Evolutionary conservation across 2,113 vertebrate species (phyloP).

Genomic region (Emydura subglobosa): DNA sequence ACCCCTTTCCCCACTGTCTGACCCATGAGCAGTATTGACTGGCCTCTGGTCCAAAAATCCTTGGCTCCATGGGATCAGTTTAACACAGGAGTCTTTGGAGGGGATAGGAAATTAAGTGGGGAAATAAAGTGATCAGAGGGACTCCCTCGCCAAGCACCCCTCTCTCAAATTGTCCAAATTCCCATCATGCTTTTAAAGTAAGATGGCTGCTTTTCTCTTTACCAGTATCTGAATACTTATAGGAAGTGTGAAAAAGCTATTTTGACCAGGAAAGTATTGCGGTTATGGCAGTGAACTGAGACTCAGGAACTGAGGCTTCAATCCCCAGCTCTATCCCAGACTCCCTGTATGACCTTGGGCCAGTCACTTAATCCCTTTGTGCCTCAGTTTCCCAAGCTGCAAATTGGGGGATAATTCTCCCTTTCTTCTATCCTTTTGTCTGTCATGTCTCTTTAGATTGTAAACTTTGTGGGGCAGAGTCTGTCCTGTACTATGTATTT

Average conservation of each 20-base stretch:
- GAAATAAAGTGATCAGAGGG: not conserved
- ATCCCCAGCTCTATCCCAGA: not conserved
- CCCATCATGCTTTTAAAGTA: not conserved
- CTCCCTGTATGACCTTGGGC: not conserved
- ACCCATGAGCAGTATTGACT: not conserved
- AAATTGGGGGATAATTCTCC: not conserved
- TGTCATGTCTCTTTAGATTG: not conserved
- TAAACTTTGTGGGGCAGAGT: constrained; percentile 21
- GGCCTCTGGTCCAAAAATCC: accelerated
- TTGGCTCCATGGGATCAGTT: not conserved
- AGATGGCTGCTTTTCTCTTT: not conserved
- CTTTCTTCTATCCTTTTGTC: not conserved
- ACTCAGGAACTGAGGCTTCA: not conserved
- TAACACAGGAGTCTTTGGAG: not conserved
- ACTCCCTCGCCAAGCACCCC: not conserved
- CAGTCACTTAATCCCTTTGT: not conserved
- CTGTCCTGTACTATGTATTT: not conserved
- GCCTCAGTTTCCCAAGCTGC: not conserved
- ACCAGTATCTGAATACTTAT: not conserved
- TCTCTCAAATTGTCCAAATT: not conserved
- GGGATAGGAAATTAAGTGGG: not conserved
- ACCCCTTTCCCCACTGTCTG: accelerated
- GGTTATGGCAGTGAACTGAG: not conserved
- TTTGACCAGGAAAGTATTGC: not conserved
- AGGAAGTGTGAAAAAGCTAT: not conserved